These are phyloP conservation scores for Lagopus muta DNA, from an alignment of 2,113 vertebrate genomes.

Conservation along the genomic window DNA sequence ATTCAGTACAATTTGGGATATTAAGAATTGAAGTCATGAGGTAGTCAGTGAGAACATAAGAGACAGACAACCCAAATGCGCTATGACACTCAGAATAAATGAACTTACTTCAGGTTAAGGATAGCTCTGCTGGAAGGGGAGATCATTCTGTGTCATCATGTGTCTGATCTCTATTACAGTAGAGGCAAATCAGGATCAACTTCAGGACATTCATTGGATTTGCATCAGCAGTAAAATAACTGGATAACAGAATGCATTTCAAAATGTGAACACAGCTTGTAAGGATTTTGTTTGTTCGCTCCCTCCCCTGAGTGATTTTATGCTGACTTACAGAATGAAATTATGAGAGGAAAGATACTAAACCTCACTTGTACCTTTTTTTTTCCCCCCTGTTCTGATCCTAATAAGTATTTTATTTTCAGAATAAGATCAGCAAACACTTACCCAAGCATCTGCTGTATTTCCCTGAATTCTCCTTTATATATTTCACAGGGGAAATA, in stretches of 20 bases:
- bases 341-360: neutral
- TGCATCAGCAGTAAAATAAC: neutral
- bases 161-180: neutral
- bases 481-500: neutral
- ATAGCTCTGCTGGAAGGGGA: neutral
- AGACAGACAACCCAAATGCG: neutral
- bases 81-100: neutral
- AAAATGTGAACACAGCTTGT: neutral
- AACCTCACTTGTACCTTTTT: neutral
- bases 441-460: neutral
- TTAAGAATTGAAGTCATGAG: neutral
- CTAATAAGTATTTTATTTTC: neutral
- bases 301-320: fast-evolving
- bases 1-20: neutral
- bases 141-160: neutral
- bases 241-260: neutral
- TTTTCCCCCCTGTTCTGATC: neutral
- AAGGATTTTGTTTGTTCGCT: neutral
- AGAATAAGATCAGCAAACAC: neutral
- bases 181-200: neutral
- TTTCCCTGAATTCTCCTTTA: neutral
- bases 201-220: neutral
- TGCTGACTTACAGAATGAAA: fast-evolving
- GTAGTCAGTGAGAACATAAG: neutral
- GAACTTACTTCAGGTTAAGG: neutral